A percentile compares a stretch with the other conserved stretches of the same genome.
Evolutionary conservation across 2,113 vertebrate genomes (phyloP).

Genomic region (Sander vitreus): DNA sequence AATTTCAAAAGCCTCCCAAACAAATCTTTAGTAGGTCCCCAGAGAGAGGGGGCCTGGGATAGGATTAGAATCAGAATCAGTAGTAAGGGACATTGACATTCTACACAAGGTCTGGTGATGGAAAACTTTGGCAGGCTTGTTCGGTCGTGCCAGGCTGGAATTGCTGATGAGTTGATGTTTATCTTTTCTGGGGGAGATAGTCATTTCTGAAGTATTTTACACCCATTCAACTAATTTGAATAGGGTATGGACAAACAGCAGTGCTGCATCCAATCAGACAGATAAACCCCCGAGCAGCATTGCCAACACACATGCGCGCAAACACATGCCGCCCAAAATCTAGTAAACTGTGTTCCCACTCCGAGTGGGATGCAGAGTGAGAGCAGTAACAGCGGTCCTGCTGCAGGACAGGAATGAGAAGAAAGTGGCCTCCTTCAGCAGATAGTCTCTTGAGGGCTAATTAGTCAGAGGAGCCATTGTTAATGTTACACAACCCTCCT

Average conservation of each 20-base stretch:
- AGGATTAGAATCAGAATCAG: conserved; percentile 72
- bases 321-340: conserved; percentile 23
- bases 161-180: conserved; percentile 75
- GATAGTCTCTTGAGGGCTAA: conserved; percentile 86
- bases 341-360: conserved; percentile 24
- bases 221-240: conserved; percentile 68
- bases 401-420: conserved; percentile 51
- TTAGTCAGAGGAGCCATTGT: conserved; percentile 83
- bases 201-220: conserved; percentile 74
- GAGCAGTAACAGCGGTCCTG: conserved; percentile 31
- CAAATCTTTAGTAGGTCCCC: conserved; percentile 74
- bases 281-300: too few species aligned
- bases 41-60: conserved; percentile 44
- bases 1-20: conserved; percentile 85
- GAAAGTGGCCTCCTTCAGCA: too few species aligned
- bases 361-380: conserved; percentile 2
- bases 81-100: conserved; percentile 71
- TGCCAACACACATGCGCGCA: conserved; percentile 7
- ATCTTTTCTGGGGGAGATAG: conserved; percentile 64
- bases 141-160: conserved; percentile 51
- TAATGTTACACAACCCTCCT: conserved; percentile 69
- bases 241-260: conserved; percentile 47
- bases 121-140: conserved; percentile 69
- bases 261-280: conserved; percentile 46
- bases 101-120: conserved; percentile 50